Base-by-base conservation (phyloP, 1,140 invertebrate genomes). In the Heliconius hermathena region DNA sequence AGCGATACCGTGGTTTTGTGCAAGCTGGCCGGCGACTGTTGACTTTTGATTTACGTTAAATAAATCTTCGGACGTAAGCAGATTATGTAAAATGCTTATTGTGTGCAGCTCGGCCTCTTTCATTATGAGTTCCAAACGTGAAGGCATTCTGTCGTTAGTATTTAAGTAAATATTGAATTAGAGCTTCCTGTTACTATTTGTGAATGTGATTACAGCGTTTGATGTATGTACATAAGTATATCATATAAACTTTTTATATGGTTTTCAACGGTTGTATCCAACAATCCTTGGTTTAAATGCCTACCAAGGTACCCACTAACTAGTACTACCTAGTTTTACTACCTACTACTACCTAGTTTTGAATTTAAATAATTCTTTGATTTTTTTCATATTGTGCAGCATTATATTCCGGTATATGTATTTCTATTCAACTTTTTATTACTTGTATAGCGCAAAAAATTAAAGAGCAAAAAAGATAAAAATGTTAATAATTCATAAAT, bases 21-120 rank as follows among this genome's bases (percentile, higher is more conserved):
- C 92, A 93, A 93, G 87, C 83, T 84, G 89, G 81, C 81, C 26
- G 60, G 73, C 72, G 72, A 83, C 83, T 88, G 85, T 88, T 90
- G 90, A 90, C 88, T 91, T 89, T 84, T 90, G 89, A 91, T 91
- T 91, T 89, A 88, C 85, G 88, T 90, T 84, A 85, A 89, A 89
- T 90, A 90, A 89, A 90, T 88, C 83, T 87, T 80, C 84, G 80
- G 77, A 86, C 81, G 77, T 86, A 85, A 89, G 86, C 66, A 84
- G 86, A 87, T 88, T 88, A 88, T 88, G 79, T 85, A 81, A 82
- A 88, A 85, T 75, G 83, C 66, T 76, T 29, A 73, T 77, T 81
- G 60, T 76, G 57, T 33, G 8, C 60, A 60, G 16, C 33, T 41
- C 46, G 8, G 29, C 16, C 41, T 71, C n/a, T 66, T 75, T 60